Base-by-base conservation (phyloP, 1,140 invertebrate genomes). In the Neodiprion virginianus region DNA sequence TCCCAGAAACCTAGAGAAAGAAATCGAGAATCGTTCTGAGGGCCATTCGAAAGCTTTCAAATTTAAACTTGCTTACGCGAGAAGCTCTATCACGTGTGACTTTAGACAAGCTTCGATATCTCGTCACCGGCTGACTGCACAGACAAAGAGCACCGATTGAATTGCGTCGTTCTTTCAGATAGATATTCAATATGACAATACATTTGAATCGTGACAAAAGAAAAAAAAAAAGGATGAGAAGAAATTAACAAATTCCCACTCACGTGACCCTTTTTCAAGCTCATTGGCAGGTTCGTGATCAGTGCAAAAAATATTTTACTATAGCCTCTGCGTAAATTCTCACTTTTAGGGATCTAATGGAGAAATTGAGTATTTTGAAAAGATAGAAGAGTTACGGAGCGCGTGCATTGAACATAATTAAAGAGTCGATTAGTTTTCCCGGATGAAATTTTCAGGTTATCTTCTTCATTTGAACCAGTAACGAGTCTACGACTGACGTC, bases 91-190 rank as follows among this genome's bases (percentile, higher is more conserved):
- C 67, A 14, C 40, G 17, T 69, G 7, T 69, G 21, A 23, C 67
- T 21, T 69, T 11, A 14, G 53, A 40, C 28, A 40, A 40, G 28
- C 53, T 8, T 5, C 53, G 4, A 61, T 61, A 47, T 47, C 40
- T 69, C 40, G 67, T 23, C 7, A 7, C 14, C 17, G 40, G 40
- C 21, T 69, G 67, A 21, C 11, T 69, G 21, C 48, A 21, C 53
- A 50, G 23, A 14, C 73, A 23, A 76, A 78, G 76, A 67, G 65
- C 76, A 81, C 80, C 79, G 79, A 7, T 72, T 40, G 74, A 75
- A 80, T 81, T 75, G 77, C 70, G 67, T 61, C 53, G 8, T 61
- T 61, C 4, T 61, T 61, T 0, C 11, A 61, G 11, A 17, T 17
- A 61, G 11, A 17, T 17, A 17, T 61, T 12, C 11, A 61, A 8